These are phyloP conservation scores for Lepus oiostolus DNA, from an alignment of 2,797 vertebrate genomes.

Conservation along the genomic window DNA sequence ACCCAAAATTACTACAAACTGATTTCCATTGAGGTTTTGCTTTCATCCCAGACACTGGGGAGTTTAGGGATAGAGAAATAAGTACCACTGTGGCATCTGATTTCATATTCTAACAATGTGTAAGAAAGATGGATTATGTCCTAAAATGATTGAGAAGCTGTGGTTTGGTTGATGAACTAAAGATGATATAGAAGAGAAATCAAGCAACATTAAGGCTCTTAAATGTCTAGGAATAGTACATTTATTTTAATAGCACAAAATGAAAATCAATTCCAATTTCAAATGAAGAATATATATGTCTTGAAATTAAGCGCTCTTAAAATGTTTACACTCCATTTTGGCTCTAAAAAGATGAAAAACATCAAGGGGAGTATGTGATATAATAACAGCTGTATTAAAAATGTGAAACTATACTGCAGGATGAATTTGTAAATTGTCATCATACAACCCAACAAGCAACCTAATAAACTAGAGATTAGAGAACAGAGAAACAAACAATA, in stretches of 20 bases:
- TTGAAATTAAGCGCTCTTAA: conserved; percentile 79
- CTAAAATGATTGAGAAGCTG: conserved; percentile 69
- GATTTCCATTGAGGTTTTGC: conserved; percentile 59
- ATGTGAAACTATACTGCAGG: conserved; percentile 54
- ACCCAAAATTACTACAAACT: conserved; percentile 51
- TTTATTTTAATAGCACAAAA: conserved; percentile 80
- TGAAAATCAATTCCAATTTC: conserved; percentile 80
- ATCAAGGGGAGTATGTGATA: conserved; percentile 68
- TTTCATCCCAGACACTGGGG: conserved; percentile 11
- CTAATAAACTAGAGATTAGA: conserved; percentile 76
- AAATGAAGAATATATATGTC: conserved; percentile 70
- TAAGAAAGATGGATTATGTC: conserved; percentile 69
- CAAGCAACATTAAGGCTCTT: conserved; percentile 67
- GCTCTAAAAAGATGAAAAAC: conserved; percentile 64
- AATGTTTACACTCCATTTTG: conserved; percentile 78
- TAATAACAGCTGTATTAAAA: conserved; percentile 71
- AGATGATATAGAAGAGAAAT: conserved; percentile 75
- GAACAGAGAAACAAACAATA: conserved; percentile 76
- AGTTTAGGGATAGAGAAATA: conserved; percentile 63
- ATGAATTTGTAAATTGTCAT: conserved; percentile 75
- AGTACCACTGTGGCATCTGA: conserved; percentile 59
- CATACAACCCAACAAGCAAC: conserved; percentile 57
- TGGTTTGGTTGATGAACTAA: conserved; percentile 74
- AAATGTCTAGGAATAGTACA: conserved; percentile 67
- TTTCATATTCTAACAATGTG: conserved; percentile 74